Evolutionary conservation across 2,797 vertebrate genomes (phyloP).

Genomic region (Valencia hispanica): DNA sequence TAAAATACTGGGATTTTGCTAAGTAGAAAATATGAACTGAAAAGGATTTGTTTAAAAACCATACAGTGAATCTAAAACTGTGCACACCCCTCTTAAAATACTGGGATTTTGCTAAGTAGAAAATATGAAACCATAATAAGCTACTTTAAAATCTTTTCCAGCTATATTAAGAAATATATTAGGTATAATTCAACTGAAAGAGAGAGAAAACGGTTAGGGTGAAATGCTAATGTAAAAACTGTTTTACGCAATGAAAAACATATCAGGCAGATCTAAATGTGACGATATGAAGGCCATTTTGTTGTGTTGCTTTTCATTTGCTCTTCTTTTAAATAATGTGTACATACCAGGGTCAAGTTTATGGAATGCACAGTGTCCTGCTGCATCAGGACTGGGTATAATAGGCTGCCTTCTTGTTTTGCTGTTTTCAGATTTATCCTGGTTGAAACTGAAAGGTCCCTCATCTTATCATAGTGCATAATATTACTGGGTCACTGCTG

Average conservation of each 20-base stretch:
- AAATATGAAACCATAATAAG: neutral
- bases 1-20: neutral
- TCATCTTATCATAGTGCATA: neutral
- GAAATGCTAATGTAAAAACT: neutral
- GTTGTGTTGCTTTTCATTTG: neutral
- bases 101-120: neutral
- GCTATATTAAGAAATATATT: neutral
- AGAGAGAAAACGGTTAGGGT: neutral
- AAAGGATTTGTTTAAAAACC: neutral
- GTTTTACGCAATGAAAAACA: neutral
- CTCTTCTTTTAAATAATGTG: neutral
- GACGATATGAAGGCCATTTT: neutral
- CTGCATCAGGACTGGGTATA: neutral
- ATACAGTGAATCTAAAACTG: neutral
- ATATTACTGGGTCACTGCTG: neutral
- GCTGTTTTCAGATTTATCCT: neutral
- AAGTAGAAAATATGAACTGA: too few relatives aligned
- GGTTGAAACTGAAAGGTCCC: neutral
- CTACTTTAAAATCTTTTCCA: neutral
- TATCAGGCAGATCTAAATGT: neutral
- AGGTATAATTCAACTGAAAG: neutral
- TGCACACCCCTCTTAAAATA: neutral
- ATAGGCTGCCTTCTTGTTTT: neutral
- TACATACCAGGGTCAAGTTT: neutral
- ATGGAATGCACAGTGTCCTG: neutral